Evolutionary conservation across 1,140 invertebrate genomes (phyloP).

Genomic region (Protaetia brevitarsis): DNA sequence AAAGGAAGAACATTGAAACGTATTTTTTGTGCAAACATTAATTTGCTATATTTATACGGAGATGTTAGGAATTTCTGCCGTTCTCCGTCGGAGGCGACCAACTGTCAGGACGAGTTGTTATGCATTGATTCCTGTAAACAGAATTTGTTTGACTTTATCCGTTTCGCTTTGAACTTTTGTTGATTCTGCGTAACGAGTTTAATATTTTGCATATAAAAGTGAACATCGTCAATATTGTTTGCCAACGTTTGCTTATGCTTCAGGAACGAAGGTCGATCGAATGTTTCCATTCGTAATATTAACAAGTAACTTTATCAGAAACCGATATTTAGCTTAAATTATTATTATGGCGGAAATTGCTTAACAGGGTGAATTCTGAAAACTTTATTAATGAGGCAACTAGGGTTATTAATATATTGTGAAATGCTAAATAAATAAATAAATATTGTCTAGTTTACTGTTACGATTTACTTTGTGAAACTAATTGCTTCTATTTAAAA

Average conservation of each 20-base stretch:
- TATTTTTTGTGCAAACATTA: slow-evolving; percentile 2
- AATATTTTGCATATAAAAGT: neutral
- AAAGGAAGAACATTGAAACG: too few relatives aligned
- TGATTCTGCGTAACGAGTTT: neutral
- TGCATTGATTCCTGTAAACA: neutral
- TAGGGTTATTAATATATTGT: too few relatives aligned
- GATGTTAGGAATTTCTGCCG: too few relatives aligned
- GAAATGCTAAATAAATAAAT: too few relatives aligned
- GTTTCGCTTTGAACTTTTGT: neutral
- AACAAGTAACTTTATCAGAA: neutral
- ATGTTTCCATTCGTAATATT: neutral
- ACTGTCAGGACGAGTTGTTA: neutral
- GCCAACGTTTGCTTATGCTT: neutral
- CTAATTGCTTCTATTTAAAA: too few relatives aligned
- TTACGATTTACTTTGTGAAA: too few relatives aligned
- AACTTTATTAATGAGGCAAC: too few relatives aligned
- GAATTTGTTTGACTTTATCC: slow-evolving; percentile 4
- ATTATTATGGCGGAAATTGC: too few relatives aligned
- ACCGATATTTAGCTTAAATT: too few relatives aligned
- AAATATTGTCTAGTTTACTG: too few relatives aligned
- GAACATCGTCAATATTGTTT: slow-evolving; percentile 9
- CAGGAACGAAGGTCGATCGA: neutral
- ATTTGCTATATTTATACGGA: neutral
- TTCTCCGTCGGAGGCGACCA: too few relatives aligned
- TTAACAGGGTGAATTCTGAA: too few relatives aligned